phyloP scores from a whole-genome alignment of 1,140 invertebrate species.

The Popillia japonica region DNA sequence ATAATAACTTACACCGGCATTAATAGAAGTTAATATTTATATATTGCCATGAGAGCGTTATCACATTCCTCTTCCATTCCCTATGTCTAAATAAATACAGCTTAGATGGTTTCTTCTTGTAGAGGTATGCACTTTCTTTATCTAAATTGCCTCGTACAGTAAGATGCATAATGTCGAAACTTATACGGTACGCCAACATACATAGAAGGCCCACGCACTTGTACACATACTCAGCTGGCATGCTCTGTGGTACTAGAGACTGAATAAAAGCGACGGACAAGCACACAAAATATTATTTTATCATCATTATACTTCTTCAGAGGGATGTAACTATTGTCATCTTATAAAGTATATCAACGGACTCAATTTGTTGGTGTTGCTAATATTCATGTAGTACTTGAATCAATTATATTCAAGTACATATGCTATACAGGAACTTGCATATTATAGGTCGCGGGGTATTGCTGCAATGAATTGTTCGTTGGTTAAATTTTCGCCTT shows the following conservation, averaged over 20 bases:
- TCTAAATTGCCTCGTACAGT: not conserved
- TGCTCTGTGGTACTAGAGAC: not conserved
- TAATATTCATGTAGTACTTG: not conserved
- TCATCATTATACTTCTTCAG: not conserved
- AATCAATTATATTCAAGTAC: too few species aligned
- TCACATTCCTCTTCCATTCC: too few species aligned
- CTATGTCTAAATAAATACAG: not conserved
- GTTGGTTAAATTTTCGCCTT: too few species aligned
- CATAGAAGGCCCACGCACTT: not conserved
- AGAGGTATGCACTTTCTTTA: not conserved
- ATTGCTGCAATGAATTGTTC: conserved; percentile 12
- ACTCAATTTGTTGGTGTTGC: conserved; percentile 16
- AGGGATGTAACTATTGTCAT: not conserved
- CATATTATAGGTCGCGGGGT: conserved; percentile 23
- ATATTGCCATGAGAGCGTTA: too few species aligned
- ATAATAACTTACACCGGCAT: too few species aligned
- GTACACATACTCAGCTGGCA: not conserved
- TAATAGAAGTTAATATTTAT: too few species aligned
- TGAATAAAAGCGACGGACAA: not conserved
- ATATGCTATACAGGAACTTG: not conserved
- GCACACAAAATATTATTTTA: conserved; percentile 1
- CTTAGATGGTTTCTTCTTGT: not conserved
- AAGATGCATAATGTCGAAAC: conserved; percentile 8
- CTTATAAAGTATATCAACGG: not conserved
- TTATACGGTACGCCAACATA: conserved; percentile 14